Percentiles rank a stretch among this genome's conserved stretches.
phyloP scores from a whole-genome alignment of 2,113 vertebrate species.

The Psophia crepitans region DNA sequence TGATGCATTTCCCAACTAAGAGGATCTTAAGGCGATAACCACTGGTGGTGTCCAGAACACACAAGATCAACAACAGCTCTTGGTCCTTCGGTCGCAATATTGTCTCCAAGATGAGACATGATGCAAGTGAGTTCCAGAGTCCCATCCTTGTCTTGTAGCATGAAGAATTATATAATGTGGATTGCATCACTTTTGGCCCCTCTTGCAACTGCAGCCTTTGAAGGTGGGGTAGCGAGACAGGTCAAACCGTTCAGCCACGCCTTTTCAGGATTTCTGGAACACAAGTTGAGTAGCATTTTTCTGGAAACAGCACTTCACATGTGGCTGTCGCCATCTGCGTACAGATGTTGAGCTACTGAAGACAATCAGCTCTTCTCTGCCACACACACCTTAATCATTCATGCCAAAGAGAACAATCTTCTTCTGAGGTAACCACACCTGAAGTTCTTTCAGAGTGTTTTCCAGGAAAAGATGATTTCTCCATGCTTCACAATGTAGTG shows the following conservation, averaged over 20 bases:
- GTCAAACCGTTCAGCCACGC: neutral
- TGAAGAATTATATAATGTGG: neutral
- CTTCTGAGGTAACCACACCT: neutral
- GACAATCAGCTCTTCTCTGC: neutral
- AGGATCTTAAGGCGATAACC: neutral
- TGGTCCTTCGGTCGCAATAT: neutral
- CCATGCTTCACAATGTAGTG: neutral
- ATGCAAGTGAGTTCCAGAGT: neutral
- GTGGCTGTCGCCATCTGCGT: rapidly evolving
- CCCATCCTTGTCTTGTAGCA: neutral
- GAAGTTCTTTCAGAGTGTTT: neutral
- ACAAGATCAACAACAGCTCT: neutral
- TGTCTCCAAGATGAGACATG: neutral
- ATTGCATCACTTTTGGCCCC: neutral
- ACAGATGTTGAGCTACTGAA: neutral
- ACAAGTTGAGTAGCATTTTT: rapidly evolving
- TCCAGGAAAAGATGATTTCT: neutral
- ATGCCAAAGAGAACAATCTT: neutral
- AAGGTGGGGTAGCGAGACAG: neutral
- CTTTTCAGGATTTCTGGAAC: neutral
- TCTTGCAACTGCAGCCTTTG: neutral
- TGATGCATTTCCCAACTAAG: neutral
- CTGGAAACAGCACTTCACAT: neutral
- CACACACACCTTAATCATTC: neutral
- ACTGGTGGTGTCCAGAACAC: neutral